These are phyloP conservation scores for Agonopterix subpropinquella DNA, from an alignment of 2,888 invertebrate genomes.

Conservation along the genomic window DNA sequence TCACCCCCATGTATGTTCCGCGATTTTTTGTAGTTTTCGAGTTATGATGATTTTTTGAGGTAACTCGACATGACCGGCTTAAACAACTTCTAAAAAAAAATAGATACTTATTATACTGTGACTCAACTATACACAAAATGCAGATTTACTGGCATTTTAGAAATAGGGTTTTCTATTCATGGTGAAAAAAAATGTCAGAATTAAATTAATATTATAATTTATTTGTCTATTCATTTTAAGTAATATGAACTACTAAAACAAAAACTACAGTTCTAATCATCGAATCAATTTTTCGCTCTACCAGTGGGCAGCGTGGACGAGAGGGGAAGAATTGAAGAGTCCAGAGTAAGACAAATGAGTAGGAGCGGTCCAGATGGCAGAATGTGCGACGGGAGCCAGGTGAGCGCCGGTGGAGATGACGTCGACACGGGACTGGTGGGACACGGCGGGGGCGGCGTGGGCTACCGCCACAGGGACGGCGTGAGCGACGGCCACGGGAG, in stretches of 20 bases:
- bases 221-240: slow-evolving; percentile 60
- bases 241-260: slow-evolving; percentile 32
- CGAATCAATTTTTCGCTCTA: slow-evolving; percentile 41
- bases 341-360: slow-evolving; percentile 30
- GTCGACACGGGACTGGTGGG: slow-evolving; percentile 65
- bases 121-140: too few relatives aligned
- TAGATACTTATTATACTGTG: too few relatives aligned
- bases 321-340: slow-evolving; percentile 18
- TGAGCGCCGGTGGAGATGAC: slow-evolving; percentile 55
- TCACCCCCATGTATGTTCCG: too few relatives aligned
- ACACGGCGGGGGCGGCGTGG: slow-evolving; percentile 49
- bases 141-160: background rate
- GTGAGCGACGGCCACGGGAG: slow-evolving; percentile 33
- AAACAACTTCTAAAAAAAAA: too few relatives aligned
- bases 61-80: too few relatives aligned
- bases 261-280: slow-evolving; percentile 44
- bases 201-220: background rate
- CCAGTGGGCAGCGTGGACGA: slow-evolving; percentile 34
- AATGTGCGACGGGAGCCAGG: slow-evolving; percentile 38
- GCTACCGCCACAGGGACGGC: slow-evolving; percentile 2
- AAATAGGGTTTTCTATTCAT: background rate
- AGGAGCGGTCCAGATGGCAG: slow-evolving; percentile 29
- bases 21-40: too few relatives aligned
- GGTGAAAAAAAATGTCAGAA: background rate
- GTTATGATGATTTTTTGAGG: too few relatives aligned